Evolutionary conservation across 1,140 invertebrate species (phyloP).

Genomic region (Pentalonia nigronervosa): DNA sequence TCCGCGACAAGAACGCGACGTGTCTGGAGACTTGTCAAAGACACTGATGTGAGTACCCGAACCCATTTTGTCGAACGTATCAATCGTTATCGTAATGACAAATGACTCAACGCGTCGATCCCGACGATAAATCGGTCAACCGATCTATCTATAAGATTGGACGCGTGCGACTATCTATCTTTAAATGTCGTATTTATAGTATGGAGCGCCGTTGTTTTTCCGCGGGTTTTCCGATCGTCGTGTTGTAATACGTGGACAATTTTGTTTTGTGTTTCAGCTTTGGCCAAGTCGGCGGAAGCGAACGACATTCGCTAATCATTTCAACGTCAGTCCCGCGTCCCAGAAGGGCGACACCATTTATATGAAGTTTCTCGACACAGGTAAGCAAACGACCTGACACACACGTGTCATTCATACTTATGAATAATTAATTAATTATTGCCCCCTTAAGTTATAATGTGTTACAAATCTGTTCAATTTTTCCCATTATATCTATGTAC

Average conservation of each 20-base stretch:
- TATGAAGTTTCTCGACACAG: slow-evolving; percentile 57
- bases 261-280: slow-evolving; percentile 30
- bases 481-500: background rate
- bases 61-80: background rate
- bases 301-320: slow-evolving; percentile 51
- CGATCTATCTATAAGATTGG: background rate
- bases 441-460: background rate
- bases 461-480: background rate
- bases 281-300: slow-evolving; percentile 55
- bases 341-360: slow-evolving; percentile 57
- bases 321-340: slow-evolving; percentile 49
- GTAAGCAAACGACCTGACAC: slow-evolving; percentile 1
- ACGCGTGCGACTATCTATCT: background rate
- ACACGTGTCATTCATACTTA: background rate
- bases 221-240: background rate
- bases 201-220: background rate
- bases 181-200: background rate
- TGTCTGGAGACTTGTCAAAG: slow-evolving; percentile 45
- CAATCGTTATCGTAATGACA: no score
- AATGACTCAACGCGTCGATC: background rate
- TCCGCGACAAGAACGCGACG: background rate
- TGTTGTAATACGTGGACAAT: background rate
- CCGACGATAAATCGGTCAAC: background rate
- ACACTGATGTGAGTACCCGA: slow-evolving; percentile 26
- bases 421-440: background rate